phyloP scores from a whole-genome alignment of 2,888 invertebrate species.

The Lasioglossum leucozonium region DNA sequence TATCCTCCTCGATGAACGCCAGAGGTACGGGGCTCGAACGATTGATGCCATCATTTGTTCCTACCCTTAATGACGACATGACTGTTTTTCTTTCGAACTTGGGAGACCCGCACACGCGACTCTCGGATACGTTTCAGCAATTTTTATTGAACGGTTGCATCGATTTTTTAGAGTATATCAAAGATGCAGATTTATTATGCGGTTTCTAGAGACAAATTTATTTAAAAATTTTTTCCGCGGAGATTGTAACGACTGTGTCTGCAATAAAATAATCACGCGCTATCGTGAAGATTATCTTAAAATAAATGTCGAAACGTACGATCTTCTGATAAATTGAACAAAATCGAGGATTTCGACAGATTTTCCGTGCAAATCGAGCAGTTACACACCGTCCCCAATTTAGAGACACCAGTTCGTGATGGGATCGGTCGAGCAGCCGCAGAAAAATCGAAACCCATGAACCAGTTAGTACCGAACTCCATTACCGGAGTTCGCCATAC shows the following conservation, averaged over 20 bases:
- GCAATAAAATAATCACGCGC: too few relatives aligned
- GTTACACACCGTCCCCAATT: not conserved
- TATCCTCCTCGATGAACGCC: slow-evolving; percentile 16
- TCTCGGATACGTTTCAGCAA: not conserved
- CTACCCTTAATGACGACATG: not conserved
- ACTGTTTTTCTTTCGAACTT: not conserved
- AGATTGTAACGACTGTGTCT: too few relatives aligned
- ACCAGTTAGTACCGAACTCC: not conserved
- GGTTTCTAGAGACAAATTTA: too few relatives aligned
- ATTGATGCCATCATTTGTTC: slow-evolving; percentile 14
- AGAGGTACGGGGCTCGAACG: not conserved
- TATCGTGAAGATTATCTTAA: too few relatives aligned
- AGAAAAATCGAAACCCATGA: not conserved
- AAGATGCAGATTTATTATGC: too few relatives aligned
- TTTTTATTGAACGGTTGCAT: not conserved
- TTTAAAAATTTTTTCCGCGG: too few relatives aligned
- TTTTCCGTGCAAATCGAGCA: too few relatives aligned
- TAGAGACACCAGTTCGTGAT: not conserved
- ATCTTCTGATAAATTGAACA: not conserved
- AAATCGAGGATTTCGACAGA: too few relatives aligned
- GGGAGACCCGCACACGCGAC: not conserved
- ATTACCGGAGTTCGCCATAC: not conserved
- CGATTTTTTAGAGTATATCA: too few relatives aligned
- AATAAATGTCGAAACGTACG: too few relatives aligned
- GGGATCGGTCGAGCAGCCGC: too few relatives aligned